phyloP scores from a whole-genome alignment of 1,140 invertebrate species.

The Drosophila truncata region DNA sequence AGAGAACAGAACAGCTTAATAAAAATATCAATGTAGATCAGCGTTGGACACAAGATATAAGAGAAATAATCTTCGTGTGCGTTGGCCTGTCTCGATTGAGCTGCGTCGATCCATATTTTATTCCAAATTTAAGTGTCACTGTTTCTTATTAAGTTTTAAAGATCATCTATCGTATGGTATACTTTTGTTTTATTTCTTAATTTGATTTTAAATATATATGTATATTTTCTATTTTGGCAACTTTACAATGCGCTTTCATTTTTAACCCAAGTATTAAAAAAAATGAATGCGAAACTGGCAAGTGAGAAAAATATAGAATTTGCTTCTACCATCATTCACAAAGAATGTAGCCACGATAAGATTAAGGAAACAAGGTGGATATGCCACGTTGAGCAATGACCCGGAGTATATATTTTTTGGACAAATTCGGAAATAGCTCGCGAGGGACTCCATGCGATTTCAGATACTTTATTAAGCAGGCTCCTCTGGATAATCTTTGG shows the following conservation, averaged over 20 bases:
- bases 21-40: too few relatives aligned
- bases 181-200: too few relatives aligned
- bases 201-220: neutral
- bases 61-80: too few relatives aligned
- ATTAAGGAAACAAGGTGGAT: conserved; percentile 32
- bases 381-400: conserved; percentile 17
- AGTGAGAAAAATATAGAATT: neutral
- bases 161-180: too few relatives aligned
- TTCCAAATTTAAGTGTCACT: too few relatives aligned
- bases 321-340: neutral
- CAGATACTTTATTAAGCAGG: neutral
- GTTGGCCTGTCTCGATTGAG: too few relatives aligned
- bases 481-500: neutral
- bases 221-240: neutral
- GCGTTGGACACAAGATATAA: too few relatives aligned
- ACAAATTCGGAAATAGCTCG: neutral
- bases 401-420: conserved; percentile 8
- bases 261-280: neutral
- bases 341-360: conserved; percentile 27
- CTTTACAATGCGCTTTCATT: neutral
- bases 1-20: neutral
- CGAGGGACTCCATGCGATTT: neutral
- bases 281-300: neutral
- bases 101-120: too few relatives aligned
- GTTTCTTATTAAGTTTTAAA: too few relatives aligned